These are phyloP conservation scores for Euleptes europaea DNA, from an alignment of 2,113 vertebrate species.

Conservation along the genomic window DNA sequence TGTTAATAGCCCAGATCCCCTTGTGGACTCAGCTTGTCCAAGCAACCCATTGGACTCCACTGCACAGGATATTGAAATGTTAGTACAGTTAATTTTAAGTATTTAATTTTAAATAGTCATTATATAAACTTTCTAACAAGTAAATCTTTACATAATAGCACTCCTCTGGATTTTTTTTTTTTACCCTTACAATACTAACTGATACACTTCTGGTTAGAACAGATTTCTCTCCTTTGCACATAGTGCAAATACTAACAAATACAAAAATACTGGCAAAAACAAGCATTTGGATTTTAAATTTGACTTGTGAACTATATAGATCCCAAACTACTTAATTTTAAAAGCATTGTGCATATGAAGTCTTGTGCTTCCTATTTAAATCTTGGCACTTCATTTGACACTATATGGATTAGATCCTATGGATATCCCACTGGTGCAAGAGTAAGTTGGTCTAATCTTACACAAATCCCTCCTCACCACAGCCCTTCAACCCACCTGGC, in stretches of 20 bases:
- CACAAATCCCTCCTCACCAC: no score
- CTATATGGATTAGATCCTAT: neutral
- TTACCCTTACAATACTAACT: constrained; percentile 30
- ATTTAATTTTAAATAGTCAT: no score
- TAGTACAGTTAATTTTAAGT: no score
- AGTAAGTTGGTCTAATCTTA: no score
- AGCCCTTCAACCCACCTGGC: no score
- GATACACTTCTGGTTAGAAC: constrained; percentile 25
- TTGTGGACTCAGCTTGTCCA: no score
- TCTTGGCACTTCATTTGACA: neutral
- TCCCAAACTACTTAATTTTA: neutral
- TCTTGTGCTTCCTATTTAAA: neutral
- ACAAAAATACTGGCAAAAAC: neutral
- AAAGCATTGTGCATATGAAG: neutral
- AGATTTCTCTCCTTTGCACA: neutral
- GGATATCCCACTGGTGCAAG: no score
- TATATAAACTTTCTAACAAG: no score
- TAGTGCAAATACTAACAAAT: neutral
- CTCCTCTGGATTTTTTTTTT: neutral
- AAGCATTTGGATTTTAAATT: neutral
- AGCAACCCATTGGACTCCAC: no score
- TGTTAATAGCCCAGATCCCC: no score
- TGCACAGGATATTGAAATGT: no score
- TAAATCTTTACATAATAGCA: neutral
- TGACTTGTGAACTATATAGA: neutral